Evolutionary conservation across 2,113 vertebrate species (phyloP).

Genomic region (Forbesichthys papilliferus): DNA sequence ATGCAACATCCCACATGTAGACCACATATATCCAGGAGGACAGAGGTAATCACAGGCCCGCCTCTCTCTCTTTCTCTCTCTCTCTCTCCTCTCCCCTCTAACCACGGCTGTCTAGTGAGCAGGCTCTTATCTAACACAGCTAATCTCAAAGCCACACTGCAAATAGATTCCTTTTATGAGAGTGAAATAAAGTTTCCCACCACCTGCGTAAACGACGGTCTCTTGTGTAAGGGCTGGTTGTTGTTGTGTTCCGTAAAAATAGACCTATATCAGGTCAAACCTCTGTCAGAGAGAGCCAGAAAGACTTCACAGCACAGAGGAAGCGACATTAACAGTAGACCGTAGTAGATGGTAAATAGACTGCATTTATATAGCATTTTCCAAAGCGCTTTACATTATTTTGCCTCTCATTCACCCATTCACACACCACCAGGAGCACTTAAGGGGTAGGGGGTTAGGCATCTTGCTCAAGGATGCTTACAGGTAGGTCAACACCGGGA

Average conservation of each 20-base stretch:
- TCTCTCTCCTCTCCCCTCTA: conserved; percentile 19
- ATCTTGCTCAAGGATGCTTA: no score
- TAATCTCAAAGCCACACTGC: conserved; percentile 35
- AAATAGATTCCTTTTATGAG: conserved; percentile 14
- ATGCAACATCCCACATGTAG: conserved; percentile 12
- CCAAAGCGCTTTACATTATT: no score
- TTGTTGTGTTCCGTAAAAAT: neutral
- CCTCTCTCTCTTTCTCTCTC: conserved; percentile 39
- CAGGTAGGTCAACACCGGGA: neutral
- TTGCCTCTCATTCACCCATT: no score
- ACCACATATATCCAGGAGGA: conserved; percentile 14
- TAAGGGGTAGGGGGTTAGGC: no score
- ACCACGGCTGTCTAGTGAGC: conserved; percentile 12
- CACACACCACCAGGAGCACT: neutral
- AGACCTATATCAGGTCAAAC: neutral
- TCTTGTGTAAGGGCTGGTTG: neutral
- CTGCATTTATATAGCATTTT: no score
- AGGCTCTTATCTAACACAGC: conserved; percentile 42
- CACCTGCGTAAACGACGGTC: conserved; percentile 5
- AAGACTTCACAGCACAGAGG: neutral
- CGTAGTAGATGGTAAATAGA: neutral
- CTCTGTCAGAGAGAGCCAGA: neutral
- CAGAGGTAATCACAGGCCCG: conserved; percentile 31
- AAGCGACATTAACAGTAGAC: neutral
- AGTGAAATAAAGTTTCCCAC: conserved; percentile 16